phyloP scores from a whole-genome alignment of 2,797 vertebrate genomes.

The Propithecus perrieri region DNA sequence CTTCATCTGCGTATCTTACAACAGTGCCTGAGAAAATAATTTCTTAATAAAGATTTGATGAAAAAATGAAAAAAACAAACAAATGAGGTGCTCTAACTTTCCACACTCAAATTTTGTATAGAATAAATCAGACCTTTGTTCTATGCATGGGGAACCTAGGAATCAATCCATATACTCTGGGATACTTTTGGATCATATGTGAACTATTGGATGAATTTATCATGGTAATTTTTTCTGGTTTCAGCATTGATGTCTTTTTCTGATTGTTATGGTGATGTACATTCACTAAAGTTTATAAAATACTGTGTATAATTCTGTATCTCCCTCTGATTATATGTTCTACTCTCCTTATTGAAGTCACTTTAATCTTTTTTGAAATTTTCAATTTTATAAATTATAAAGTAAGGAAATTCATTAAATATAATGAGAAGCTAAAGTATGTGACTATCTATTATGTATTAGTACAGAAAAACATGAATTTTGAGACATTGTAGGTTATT shows the following conservation, averaged over 20 bases:
- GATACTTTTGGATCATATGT: not conserved
- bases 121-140: not conserved
- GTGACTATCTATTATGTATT: not conserved
- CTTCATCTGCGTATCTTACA: not conserved
- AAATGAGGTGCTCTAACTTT: not conserved
- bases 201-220: not conserved
- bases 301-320: not conserved
- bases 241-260: not conserved
- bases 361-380: not conserved
- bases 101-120: not conserved
- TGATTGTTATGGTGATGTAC: not conserved
- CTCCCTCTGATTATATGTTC: not conserved
- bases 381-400: not conserved
- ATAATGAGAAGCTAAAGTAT: not conserved
- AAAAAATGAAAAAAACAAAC: not conserved
- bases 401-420: not conserved
- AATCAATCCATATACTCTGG: not conserved
- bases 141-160: not conserved
- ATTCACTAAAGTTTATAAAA: not conserved
- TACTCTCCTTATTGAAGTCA: not conserved
- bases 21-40: not conserved
- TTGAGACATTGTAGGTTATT: not conserved
- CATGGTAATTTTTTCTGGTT: not conserved
- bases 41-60: not conserved
- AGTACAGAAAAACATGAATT: not conserved